Evolutionary conservation across 2,888 invertebrate species (phyloP), one percentile per base, ranked within the genome.

Genomic region (Gibbula magus): DNA sequence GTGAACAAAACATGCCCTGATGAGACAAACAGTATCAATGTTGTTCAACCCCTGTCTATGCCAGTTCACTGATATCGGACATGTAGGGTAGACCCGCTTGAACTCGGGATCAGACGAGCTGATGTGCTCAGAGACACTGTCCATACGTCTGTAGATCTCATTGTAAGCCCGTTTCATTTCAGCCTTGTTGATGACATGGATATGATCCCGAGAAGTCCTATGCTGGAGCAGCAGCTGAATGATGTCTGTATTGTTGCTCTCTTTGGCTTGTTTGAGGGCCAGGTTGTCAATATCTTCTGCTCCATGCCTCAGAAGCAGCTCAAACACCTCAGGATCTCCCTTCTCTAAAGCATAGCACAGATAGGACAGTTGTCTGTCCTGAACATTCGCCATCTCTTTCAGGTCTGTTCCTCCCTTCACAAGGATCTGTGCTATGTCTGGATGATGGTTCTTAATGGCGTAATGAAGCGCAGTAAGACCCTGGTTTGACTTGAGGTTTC

Each of bases 111-210:
- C 87, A 13, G 81, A 22, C 1, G 88, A 85, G 0, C 52, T 75
- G 2, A 74, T 51, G 0, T 93, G 91, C 2, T 94, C 0, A 94
- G 94, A 18, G 93, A 93, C 84, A 95, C 94, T 25, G 94, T 22
- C 20, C 18, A 29, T 16, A 22, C 3, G 77, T 77, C 13, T 70
- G 20, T 39, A 22, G 25, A 16, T 10, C 56, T 67, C 3, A 78
- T 73, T 73, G 32, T 54, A 81, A 5, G 80, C 75, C 51, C 81
- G 51, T 32, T 79, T 95, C 93, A 98, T 95, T 0, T 96, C 95
- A 85, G 96, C 96, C 92, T 97, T 97, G 93, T 98, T 98, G 74
- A 99, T 96, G 93, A 97, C 97, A 93, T 96, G 96, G 90, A 99
- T 98, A 0, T 96, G 96, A 93, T 99, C 99, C 0, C 96, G 95